Base-by-base conservation (phyloP, 2,888 invertebrate species). In the Folsomia candida region DNA sequence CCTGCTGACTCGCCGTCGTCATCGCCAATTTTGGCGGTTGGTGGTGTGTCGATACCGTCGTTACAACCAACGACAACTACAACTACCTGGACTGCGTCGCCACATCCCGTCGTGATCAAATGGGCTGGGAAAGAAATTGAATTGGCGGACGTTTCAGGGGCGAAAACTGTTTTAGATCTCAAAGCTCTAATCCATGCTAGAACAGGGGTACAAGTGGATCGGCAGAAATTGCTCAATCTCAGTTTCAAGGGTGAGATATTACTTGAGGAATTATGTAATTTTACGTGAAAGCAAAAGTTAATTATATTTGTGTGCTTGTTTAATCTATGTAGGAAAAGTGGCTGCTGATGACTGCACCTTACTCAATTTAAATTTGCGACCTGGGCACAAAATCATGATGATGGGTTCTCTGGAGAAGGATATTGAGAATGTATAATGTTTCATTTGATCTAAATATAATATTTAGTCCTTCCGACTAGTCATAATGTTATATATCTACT, bases 391-490 rank as follows among this genome's bases (percentile, higher is more conserved):
- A 84, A 87, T 97, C 14, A 96, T 97, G 94, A 91, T 97, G 91
- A 95, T 97, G 88, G 97, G 97, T 0, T 96, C 95, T 0, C 85
- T 93, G 1, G 97, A 97, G 82, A 92, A 94, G 80, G 94, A 93
- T 68, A 94, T 95, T 81, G 90, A 90, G 57, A 91, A n/a, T n/a
- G n/a, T n/a, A n/a, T n/a, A n/a, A n/a, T n/a, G n/a, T n/a, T n/a
- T n/a, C n/a, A n/a, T n/a, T n/a, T n/a, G n/a, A n/a, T n/a, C n/a
- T n/a, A n/a, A n/a, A n/a, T n/a, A n/a, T n/a, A n/a, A n/a, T n/a
- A n/a, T n/a, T n/a, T n/a, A n/a, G n/a, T n/a, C n/a, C n/a, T n/a
- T n/a, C n/a, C n/a, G n/a, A n/a, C n/a, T n/a, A n/a, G n/a, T n/a
- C n/a, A n/a, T n/a, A n/a, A n/a, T n/a, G n/a, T n/a, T n/a, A n/a